Base-by-base conservation (phyloP, 1,140 invertebrate genomes). In the Neodiprion virginianus region DNA sequence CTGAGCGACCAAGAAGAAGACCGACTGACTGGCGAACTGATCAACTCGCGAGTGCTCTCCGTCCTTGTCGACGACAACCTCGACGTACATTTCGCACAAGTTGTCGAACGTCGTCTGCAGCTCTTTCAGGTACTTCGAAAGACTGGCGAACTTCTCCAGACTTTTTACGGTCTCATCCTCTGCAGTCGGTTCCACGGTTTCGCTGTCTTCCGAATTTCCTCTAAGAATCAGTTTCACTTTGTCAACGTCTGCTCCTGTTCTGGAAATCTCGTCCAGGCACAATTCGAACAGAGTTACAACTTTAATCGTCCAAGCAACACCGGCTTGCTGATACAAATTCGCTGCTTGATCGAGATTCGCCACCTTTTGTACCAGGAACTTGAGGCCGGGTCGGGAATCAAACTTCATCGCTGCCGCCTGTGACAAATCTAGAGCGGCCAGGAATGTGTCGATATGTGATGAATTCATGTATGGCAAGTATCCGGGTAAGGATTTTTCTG, bases 361-460 rank as follows among this genome's bases (percentile, higher is more conserved):
- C 0, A 98, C 96, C 90, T 98, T 98, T 86, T 98, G 96, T 67
- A 97, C 92, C 7, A 98, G 90, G 85, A 98, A 98, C 85, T 98
- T 98, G 8, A 98, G 87, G 0, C 96, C 96, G 0, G 97, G 96
- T 21, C 96, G 91, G 8, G 91, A 90, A 84, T 98, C 96, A 85
- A 98, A 98, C 79, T 96, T 94, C 80, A 94, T 90, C 0, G 96
- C 94, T 50, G 95, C 90, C 21, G 91, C 91, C 82, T 96, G 95
- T 1, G 96, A 96, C 50, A 95, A 89, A 75, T 96, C 93, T 66
- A 98, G 88, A 81, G 93, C 95, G 78, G 94, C 92, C 47, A 98
- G 86, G 67, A 98, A 89, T 17, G 80, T 85, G 47, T 88, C 84
- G 11, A 87, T 74, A 71, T 88, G 86, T 11, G 75, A 76, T 5